Base-by-base conservation (phyloP, 1,140 invertebrate genomes). In the Aculops lycopersici region DNA sequence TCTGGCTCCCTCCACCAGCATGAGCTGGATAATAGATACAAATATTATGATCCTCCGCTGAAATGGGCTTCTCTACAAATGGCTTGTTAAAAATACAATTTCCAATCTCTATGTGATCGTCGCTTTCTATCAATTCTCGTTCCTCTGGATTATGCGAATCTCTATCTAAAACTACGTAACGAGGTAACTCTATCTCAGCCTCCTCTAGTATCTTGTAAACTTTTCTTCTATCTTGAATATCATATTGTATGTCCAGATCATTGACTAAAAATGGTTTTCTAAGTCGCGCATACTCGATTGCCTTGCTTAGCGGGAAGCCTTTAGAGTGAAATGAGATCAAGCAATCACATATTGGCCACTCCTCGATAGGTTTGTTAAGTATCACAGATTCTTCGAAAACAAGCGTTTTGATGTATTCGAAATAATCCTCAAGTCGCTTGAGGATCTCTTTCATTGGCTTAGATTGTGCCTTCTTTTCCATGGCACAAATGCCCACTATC, bases 21-120 rank as follows among this genome's bases (percentile, higher is more conserved):
- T 80, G 84, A 3, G 81, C 83, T 0, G 90, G 92, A 61, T 95
- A 98, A 59, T 98, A 99, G 50, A 99, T 98, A 56, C 94, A 95
- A 53, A 98, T 92, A 56, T 98, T 98, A 57, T 98, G 92, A 61
- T 98, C 88, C 61, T 98, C 92, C 1, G 92, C 92, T 17, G 80
- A 90, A 35, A 88, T 70, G 1, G 86, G 86, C 55, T 95, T 95
- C 57, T 98, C 92, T 1, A 98, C 92, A 63, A 98, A 98, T 0
- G 92, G 92, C 55, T 95, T 97, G 53, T 92, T 90, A 52, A 98
- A 97, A 2, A 78, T 71, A 17, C 83, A 69, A 3, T 86, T 86
- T 57, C 94, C 88, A 3, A 98, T 80, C 61, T 97, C 90, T 8
- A 98, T 88, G 50, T 92, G 81, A 62, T 99, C 92, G 55, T 97